Conservation (phyloP, 2,888 invertebrate species). For the Sesia apiformis region DNA sequence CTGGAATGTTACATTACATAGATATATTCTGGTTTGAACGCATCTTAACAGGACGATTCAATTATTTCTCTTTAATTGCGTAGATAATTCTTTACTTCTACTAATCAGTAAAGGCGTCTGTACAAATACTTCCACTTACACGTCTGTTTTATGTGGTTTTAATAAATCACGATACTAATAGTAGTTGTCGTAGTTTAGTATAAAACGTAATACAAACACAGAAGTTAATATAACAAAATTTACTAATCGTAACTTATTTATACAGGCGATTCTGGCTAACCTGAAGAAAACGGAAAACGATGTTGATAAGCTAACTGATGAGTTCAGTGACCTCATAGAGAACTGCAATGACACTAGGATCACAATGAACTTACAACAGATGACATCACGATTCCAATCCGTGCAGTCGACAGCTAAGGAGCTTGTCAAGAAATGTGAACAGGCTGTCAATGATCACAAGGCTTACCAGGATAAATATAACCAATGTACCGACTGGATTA, state of each 20-base stretch:
- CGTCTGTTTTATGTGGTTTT: slow-evolving; percentile 4
- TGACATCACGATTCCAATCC: slow-evolving; percentile 91
- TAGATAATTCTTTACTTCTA: slow-evolving; percentile 5
- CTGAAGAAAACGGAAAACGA: slow-evolving; percentile 89
- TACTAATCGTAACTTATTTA: slow-evolving; percentile 9
- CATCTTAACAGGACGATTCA: too few relatives aligned
- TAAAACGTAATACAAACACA: slow-evolving; percentile 22
- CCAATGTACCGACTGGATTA: slow-evolving; percentile 87
- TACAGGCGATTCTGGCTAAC: slow-evolving; percentile 83
- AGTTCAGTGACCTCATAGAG: slow-evolving; percentile 88
- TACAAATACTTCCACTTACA: slow-evolving; percentile 7
- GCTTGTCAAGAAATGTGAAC: slow-evolving; percentile 93
- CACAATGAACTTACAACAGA: slow-evolving; percentile 90
- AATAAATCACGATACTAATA: slow-evolving; percentile 41
- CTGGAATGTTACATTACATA: too few relatives aligned
- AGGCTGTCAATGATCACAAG: slow-evolving; percentile 87
- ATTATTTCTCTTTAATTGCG: too few relatives aligned
- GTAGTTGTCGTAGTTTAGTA: slow-evolving; percentile 64
- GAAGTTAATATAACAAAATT: background rate
- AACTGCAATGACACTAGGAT: slow-evolving; percentile 90
- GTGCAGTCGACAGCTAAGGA: slow-evolving; percentile 92
- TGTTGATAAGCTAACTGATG: slow-evolving; percentile 89
- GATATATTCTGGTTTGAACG: too few relatives aligned
- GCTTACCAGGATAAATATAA: slow-evolving; percentile 88
- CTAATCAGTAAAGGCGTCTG: slow-evolving; percentile 29